These are phyloP conservation scores for Dufourea novaeangliae DNA, from an alignment of 1,140 invertebrate species.

Conservation along the genomic window DNA sequence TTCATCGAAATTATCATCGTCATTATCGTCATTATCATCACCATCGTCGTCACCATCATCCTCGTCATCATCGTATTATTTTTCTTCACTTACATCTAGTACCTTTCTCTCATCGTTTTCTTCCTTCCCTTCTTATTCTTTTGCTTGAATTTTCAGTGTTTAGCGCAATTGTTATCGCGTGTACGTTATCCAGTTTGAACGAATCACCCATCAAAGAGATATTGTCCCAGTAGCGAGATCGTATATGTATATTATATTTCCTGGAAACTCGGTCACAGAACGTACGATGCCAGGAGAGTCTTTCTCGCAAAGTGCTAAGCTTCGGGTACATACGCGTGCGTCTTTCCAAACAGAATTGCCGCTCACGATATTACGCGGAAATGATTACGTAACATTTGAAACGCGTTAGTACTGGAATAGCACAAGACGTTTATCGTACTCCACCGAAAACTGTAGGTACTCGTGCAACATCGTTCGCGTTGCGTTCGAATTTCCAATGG, in stretches of 20 bases:
- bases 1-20: neutral
- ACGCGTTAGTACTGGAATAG: neutral
- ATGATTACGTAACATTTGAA: neutral
- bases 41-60: neutral
- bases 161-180: neutral
- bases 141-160: no score
- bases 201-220: neutral
- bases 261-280: neutral
- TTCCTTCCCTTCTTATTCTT: no score
- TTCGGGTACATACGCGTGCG: conserved; percentile 16
- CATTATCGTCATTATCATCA: neutral
- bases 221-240: neutral
- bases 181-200: neutral
- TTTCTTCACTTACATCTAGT: neutral
- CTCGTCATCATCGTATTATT: neutral
- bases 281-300: conserved; percentile 24
- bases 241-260: neutral
- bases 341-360: conserved; percentile 44
- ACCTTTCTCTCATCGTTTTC: neutral
- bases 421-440: neutral
- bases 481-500: neutral
- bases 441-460: no score
- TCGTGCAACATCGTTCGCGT: neutral
- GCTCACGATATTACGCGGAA: neutral
- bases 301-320: conserved; percentile 26